Evolutionary conservation across 2,888 invertebrate genomes (phyloP).

Genomic region (Byasa hedistus): DNA sequence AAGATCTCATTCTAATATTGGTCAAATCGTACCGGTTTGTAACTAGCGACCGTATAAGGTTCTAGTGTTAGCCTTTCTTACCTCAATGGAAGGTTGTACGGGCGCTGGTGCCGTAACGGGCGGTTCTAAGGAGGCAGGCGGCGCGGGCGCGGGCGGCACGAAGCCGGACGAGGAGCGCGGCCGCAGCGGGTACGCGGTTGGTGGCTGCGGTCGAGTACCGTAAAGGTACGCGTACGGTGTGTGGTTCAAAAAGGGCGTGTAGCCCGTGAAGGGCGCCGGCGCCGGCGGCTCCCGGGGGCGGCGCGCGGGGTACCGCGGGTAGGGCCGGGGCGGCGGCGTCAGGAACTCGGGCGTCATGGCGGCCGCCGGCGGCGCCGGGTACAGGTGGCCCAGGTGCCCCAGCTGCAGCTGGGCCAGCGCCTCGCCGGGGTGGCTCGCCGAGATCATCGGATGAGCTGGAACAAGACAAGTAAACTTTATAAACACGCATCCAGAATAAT

Average conservation of each 20-base stretch:
- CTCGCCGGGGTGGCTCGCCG: constrained; percentile 83
- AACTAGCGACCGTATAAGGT: neutral
- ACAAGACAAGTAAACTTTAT: constrained; percentile 33
- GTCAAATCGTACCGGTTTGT: neutral
- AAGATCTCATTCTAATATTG: neutral
- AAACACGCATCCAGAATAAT: neutral
- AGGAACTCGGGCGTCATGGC: constrained; percentile 82
- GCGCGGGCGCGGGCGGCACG: constrained; percentile 69
- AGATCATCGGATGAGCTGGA: constrained; percentile 83
- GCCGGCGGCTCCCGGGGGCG: constrained; percentile 61
- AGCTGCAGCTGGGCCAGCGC: constrained; percentile 80
- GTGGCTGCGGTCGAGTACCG: constrained; percentile 64
- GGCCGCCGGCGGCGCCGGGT: constrained; percentile 68
- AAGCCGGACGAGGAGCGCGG: constrained; percentile 69
- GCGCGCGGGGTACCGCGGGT: constrained; percentile 74
- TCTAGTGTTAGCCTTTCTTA: constrained; percentile 32
- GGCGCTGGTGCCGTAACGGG: constrained; percentile 62
- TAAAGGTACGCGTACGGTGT: constrained; percentile 70
- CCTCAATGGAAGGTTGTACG: constrained; percentile 64
- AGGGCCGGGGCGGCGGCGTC: constrained; percentile 83
- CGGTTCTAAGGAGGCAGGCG: constrained; percentile 59
- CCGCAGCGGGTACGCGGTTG: constrained; percentile 59
- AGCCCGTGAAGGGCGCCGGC: constrained; percentile 53
- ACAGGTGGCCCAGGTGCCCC: constrained; percentile 80
- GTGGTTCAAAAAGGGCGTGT: constrained; percentile 67